phyloP scores from a whole-genome alignment of 2,888 invertebrate genomes.

The Ophion costatus region DNA sequence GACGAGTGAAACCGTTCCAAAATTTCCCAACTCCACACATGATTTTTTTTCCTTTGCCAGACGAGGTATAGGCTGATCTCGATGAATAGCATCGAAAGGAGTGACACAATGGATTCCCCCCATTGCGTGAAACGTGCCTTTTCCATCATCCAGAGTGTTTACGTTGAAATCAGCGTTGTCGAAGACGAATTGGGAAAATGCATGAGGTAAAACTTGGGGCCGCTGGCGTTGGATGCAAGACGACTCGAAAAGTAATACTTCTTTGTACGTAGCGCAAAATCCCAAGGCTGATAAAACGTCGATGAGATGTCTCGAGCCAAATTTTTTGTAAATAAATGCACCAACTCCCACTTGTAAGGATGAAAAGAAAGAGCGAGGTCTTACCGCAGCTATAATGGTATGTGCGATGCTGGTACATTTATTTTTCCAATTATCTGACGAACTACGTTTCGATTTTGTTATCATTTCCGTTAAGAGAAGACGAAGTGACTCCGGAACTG shows the following conservation, averaged over 20 bases:
- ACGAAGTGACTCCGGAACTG: no score
- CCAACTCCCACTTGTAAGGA: conserved; percentile 62
- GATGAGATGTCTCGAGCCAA: conserved; percentile 70
- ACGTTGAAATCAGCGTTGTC: conserved; percentile 34
- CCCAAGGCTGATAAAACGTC: conserved; percentile 71
- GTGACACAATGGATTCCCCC: background rate
- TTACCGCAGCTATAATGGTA: no score
- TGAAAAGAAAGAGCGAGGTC: conserved; percentile 76
- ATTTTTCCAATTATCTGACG: no score
- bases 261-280: conserved; percentile 71
- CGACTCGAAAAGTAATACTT: conserved; percentile 57
- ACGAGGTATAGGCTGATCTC: no score
- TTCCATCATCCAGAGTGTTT: conserved; percentile 36
- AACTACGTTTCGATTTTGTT: no score
- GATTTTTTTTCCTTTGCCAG: no score
- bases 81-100: no score
- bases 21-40: background rate
- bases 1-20: conserved; percentile 37
- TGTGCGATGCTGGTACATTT: no score
- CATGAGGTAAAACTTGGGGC: conserved; percentile 17
- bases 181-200: conserved; percentile 12
- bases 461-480: no score
- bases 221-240: conserved; percentile 49
- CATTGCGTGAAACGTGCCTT: conserved; percentile 5
- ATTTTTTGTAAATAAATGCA: conserved; percentile 63